A percentile compares a stretch with the other conserved stretches of the same genome.
phyloP scores from a whole-genome alignment of 2,888 invertebrate species.

The Mesorhabditis sp. region DNA sequence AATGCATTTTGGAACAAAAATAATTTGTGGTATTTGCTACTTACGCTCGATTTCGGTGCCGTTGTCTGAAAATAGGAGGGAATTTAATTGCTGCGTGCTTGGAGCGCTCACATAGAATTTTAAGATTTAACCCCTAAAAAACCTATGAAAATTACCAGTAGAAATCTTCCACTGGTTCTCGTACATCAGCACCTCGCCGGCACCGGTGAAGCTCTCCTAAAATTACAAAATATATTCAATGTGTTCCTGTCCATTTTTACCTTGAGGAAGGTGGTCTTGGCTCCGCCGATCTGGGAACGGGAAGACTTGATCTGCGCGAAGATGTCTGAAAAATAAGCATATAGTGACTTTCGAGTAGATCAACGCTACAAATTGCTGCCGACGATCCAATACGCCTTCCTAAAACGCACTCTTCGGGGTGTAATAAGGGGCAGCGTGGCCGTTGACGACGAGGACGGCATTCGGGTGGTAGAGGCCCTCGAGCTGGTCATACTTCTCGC shows the following conservation, averaged over 20 bases:
- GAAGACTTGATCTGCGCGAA: not conserved
- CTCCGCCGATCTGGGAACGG: not conserved
- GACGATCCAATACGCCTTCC: not conserved
- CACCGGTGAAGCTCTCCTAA: slow-evolving; percentile 1
- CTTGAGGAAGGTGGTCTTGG: not conserved
- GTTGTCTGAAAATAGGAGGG: too few species aligned
- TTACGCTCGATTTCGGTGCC: too few species aligned
- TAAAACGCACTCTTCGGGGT: not conserved
- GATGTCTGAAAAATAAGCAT: not conserved
- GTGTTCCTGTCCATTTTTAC: not conserved
- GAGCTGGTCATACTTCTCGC: not conserved
- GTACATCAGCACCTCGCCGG: not conserved
- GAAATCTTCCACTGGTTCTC: not conserved
- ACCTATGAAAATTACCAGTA: too few species aligned
- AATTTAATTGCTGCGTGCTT: too few species aligned
- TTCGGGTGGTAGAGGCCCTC: not conserved
- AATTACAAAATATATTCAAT: not conserved
- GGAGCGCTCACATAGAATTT: too few species aligned
- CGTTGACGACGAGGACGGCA: not conserved
- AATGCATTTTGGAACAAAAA: too few species aligned
- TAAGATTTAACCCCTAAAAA: too few species aligned
- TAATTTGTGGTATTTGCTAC: too few species aligned
- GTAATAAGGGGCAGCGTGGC: too few species aligned
- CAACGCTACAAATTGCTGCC: too few species aligned
- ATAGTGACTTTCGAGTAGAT: not conserved